A percentile compares a stretch with the other conserved stretches of the same genome.
phyloP scores from a whole-genome alignment of 2,797 vertebrate genomes.

The Limnodromus scolopaceus region DNA sequence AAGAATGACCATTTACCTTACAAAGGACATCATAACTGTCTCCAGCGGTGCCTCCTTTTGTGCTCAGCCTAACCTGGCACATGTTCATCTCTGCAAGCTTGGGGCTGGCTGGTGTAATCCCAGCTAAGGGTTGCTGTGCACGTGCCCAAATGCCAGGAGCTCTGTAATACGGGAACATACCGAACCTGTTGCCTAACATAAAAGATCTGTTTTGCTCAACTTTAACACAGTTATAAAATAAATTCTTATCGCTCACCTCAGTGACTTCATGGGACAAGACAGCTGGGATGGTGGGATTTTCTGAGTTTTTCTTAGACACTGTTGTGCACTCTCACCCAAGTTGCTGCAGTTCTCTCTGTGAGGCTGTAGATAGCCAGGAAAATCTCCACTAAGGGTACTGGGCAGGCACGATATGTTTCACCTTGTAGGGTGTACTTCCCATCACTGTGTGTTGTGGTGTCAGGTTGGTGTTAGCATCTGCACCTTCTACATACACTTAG shows the following conservation, averaged over 20 bases:
- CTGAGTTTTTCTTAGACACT: neutral
- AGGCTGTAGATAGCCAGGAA: neutral
- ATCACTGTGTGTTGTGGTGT: too few relatives aligned
- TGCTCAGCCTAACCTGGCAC: neutral
- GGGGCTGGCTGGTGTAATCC: neutral
- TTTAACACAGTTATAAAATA: neutral
- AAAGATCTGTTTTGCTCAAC: neutral
- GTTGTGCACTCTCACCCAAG: neutral
- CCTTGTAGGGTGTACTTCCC: neutral
- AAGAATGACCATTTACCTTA: neutral
- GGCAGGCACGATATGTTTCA: accelerated
- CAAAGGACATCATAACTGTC: neutral
- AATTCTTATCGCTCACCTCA: neutral
- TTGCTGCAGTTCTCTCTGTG: neutral
- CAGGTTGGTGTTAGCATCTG: neutral
- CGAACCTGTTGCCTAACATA: neutral
- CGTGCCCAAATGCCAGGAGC: accelerated
- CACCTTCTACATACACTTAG: neutral
- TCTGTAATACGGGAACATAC: neutral
- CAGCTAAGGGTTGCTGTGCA: neutral
- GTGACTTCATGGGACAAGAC: neutral
- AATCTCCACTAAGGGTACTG: neutral
- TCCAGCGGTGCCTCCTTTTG: neutral
- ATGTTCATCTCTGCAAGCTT: neutral
- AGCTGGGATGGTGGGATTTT: neutral